Evolutionary conservation across 2,113 vertebrate species (phyloP).

Genomic region (Chaetura pelagica): DNA sequence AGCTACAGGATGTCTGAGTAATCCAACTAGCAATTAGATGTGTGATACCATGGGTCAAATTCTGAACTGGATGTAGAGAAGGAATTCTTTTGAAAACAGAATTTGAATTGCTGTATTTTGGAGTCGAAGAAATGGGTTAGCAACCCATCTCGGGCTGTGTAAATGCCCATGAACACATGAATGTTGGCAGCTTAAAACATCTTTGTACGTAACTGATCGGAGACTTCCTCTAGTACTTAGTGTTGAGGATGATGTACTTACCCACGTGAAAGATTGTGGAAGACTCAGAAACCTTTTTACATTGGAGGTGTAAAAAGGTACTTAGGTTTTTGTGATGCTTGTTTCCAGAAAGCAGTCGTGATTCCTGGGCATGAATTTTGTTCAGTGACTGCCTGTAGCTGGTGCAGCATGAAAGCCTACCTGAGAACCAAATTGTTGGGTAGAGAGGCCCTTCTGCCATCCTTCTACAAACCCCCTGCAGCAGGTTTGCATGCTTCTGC

Average conservation of each 20-base stretch:
- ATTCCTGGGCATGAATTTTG: not conserved
- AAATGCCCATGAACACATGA: not conserved
- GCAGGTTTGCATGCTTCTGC: not conserved
- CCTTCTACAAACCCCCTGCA: too few relatives aligned
- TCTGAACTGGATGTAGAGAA: not conserved
- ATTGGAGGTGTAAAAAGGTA: not conserved
- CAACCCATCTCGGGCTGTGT: not conserved
- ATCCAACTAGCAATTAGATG: not conserved
- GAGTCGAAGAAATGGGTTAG: not conserved
- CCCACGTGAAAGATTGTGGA: not conserved
- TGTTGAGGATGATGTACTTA: not conserved
- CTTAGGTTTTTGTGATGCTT: not conserved
- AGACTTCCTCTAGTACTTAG: not conserved
- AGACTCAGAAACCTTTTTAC: not conserved
- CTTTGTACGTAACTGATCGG: not conserved
- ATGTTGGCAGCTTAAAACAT: not conserved
- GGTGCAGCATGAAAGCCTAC: not conserved
- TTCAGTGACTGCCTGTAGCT: not conserved
- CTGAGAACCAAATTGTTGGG: not conserved
- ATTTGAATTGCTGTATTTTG: not conserved
- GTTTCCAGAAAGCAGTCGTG: not conserved
- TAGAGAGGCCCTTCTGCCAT: not conserved
- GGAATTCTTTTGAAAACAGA: not conserved
- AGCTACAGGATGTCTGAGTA: not conserved
- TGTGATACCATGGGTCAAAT: not conserved